Percentiles rank a stretch among this genome's conserved stretches.
phyloP scores from a whole-genome alignment of 2,113 vertebrate species.

The Callospermophilus lateralis region DNA sequence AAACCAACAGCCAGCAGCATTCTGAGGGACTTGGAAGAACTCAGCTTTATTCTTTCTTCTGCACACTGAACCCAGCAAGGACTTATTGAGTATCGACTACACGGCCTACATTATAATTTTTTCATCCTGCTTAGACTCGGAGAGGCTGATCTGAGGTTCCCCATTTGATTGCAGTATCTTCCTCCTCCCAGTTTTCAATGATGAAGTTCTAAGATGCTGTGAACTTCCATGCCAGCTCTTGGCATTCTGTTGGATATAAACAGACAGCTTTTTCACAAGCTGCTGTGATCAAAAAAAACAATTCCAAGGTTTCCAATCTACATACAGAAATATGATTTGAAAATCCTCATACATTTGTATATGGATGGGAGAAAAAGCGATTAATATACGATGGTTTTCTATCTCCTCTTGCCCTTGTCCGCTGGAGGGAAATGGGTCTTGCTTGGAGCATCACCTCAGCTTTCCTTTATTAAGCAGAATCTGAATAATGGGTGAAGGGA shows the following conservation, averaged over 20 bases:
- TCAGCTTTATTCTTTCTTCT: background rate
- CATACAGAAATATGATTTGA: background rate
- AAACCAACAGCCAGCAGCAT: no score
- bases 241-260: background rate
- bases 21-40: no score
- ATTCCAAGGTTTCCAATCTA: background rate
- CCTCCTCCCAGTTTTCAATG: background rate
- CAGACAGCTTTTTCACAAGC: background rate
- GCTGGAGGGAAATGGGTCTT: background rate
- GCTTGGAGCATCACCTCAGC: background rate
- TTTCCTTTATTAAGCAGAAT: background rate
- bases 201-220: background rate
- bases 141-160: background rate
- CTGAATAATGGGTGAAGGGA: background rate
- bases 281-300: background rate
- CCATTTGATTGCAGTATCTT: background rate
- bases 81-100: accelerated
- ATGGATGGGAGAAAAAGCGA: background rate
- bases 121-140: background rate
- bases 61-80: background rate
- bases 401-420: background rate
- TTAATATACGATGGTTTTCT: background rate
- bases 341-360: background rate
- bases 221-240: background rate
- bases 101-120: accelerated